Conservation (phyloP, 2,113 vertebrate species). For the Prietella phreatophila region DNA sequence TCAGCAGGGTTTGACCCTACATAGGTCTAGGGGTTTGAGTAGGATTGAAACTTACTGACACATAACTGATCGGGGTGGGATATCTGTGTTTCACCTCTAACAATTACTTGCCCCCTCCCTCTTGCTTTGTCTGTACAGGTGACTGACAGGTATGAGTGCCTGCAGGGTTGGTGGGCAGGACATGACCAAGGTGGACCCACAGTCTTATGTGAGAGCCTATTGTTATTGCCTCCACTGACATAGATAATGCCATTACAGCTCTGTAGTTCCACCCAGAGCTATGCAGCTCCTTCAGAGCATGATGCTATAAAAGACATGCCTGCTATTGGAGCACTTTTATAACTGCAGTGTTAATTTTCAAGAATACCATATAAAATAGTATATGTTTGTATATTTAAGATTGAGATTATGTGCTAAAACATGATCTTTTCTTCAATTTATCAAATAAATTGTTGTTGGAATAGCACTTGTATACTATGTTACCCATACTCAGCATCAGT, state of each 20-base stretch:
- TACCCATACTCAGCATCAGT: no score
- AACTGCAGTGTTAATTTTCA: not conserved
- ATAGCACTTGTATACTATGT: no score
- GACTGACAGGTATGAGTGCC: constrained; percentile 62
- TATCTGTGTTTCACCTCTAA: constrained; percentile 55
- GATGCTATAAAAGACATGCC: not conserved
- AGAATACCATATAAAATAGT: not conserved
- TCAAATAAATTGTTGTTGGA: no score
- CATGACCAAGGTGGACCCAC: constrained; percentile 30
- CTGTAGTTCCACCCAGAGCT: constrained; percentile 22
- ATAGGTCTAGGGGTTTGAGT: not conserved
- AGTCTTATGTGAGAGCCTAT: constrained; percentile 55
- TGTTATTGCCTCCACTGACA: constrained; percentile 56
- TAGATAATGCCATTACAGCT: constrained; percentile 50
- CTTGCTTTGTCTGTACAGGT: constrained; percentile 32
- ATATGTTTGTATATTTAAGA: not conserved
- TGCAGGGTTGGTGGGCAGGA: constrained; percentile 34
- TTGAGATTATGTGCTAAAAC: not conserved
- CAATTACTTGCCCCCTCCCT: constrained; percentile 13
- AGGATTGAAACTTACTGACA: not conserved
- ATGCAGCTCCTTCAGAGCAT: not conserved
- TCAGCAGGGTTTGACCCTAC: not conserved
- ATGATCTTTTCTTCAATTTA: no score
- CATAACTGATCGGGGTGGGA: constrained; percentile 49
- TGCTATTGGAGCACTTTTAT: not conserved